Conservation (phyloP, 2,113 vertebrate genomes). For the Cryptoleucopteryx plumbea region DNA sequence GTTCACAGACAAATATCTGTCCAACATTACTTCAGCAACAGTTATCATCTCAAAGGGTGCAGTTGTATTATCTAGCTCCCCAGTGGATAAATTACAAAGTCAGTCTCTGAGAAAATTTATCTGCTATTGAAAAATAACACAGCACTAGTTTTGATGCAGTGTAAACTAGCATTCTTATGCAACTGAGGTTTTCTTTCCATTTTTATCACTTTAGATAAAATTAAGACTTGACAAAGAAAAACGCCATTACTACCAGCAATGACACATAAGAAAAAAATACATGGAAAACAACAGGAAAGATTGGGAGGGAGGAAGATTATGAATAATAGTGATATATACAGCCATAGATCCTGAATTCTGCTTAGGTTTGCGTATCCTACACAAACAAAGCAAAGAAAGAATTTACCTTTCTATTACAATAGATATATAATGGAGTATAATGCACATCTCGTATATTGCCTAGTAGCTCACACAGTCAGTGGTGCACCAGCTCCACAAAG, state of each 20-base stretch:
- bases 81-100: neutral
- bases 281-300: neutral
- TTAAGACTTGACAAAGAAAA: neutral
- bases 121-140: neutral
- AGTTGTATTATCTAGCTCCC: neutral
- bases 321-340: neutral
- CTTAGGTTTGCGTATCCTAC: neutral
- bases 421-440: neutral
- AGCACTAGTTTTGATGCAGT: neutral
- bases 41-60: neutral
- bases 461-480: neutral
- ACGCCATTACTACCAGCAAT: fast-evolving
- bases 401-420: neutral
- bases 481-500: neutral
- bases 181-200: neutral
- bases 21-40: neutral
- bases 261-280: neutral
- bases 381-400: neutral
- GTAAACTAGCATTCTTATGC: neutral
- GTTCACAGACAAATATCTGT: neutral
- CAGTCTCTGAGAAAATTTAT: neutral
- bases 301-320: neutral
- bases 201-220: neutral
- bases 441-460: neutral
- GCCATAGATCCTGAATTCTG: neutral